A percentile compares a stretch with the other conserved stretches of the same genome.
Evolutionary conservation across 2,797 vertebrate genomes (phyloP).

Genomic region (Arrhamphus sclerolepis): DNA sequence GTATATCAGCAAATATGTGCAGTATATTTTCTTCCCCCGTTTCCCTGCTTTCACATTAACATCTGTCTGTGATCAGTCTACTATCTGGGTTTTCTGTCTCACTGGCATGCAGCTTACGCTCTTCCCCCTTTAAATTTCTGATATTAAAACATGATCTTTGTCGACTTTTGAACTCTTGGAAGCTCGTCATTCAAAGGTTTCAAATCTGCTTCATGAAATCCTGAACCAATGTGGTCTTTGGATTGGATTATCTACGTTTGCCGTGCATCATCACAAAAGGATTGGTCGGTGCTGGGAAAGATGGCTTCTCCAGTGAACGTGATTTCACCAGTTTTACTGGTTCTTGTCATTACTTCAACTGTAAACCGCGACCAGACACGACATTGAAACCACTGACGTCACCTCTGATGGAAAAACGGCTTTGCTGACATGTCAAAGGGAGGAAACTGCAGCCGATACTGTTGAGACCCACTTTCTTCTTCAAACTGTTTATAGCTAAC

Average conservation of each 20-base stretch:
- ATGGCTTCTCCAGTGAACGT: too few species aligned
- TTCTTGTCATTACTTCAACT: too few species aligned
- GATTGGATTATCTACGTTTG: slow-evolving; percentile 84
- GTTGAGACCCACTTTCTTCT: too few species aligned
- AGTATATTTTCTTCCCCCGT: fast-evolving
- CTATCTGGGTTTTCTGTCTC: background rate
- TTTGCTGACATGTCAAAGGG: too few species aligned
- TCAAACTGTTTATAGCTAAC: slow-evolving; percentile 12
- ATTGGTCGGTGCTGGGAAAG: slow-evolving; percentile 1
- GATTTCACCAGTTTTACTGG: too few species aligned
- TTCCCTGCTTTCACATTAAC: background rate
- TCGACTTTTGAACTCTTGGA: slow-evolving; percentile 84
- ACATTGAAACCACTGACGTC: too few species aligned
- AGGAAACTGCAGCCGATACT: too few species aligned
- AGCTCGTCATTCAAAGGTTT: slow-evolving; percentile 71
- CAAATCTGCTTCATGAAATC: slow-evolving; percentile 85
- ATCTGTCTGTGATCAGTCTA: background rate
- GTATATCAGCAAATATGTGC: too few species aligned
- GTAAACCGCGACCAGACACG: too few species aligned
- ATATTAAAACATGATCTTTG: slow-evolving; percentile 81
- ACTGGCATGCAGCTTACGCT: background rate
- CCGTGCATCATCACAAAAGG: slow-evolving; percentile 45
- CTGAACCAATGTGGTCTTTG: slow-evolving; percentile 82
- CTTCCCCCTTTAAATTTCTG: background rate
- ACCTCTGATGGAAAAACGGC: too few species aligned